Conservation (phyloP, 2,797 vertebrate species). For the Amphiprion clarkii region DNA sequence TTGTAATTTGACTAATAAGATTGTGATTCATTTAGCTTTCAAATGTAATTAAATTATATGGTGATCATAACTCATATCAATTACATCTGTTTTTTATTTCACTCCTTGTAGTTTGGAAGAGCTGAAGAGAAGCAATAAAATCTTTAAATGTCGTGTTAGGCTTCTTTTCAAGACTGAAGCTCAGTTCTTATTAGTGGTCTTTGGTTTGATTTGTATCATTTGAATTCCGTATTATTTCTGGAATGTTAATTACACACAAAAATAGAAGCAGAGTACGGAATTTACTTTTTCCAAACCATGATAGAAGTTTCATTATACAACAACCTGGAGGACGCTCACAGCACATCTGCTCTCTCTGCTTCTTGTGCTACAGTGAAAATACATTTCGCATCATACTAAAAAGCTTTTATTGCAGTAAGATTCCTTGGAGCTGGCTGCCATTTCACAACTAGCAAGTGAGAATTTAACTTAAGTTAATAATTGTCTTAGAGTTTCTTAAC, state of each 20-base stretch:
- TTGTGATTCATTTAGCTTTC: constrained; percentile 15
- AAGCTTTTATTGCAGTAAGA: no score
- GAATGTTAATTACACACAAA: constrained; percentile 59
- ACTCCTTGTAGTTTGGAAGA: constrained; percentile 17
- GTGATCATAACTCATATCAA: constrained; percentile 9
- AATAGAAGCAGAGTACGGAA: constrained; percentile 33
- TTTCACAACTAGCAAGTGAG: constrained; percentile 19
- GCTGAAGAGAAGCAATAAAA: constrained; percentile 14
- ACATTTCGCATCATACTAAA: neutral
- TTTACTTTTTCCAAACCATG: constrained; percentile 20
- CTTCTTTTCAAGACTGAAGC: constrained; percentile 55
- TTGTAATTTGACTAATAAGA: constrained; percentile 17
- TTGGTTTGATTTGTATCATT: constrained; percentile 33
- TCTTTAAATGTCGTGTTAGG: constrained; percentile 21
- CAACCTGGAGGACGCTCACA: constrained; percentile 5
- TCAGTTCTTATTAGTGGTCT: constrained; percentile 30
- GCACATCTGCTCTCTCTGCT: constrained; percentile 9
- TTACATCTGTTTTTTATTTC: constrained; percentile 13
- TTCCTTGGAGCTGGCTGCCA: neutral
- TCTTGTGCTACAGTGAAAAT: constrained; percentile 1
- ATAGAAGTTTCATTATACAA: constrained; percentile 20
- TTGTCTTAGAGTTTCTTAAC: neutral
- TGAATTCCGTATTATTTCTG: constrained; percentile 53
- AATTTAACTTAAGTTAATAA: constrained; percentile 43
- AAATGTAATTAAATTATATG: constrained; percentile 4